Conservation (phyloP, 2,888 invertebrate genomes). For the Eupithecia exiguata region DNA sequence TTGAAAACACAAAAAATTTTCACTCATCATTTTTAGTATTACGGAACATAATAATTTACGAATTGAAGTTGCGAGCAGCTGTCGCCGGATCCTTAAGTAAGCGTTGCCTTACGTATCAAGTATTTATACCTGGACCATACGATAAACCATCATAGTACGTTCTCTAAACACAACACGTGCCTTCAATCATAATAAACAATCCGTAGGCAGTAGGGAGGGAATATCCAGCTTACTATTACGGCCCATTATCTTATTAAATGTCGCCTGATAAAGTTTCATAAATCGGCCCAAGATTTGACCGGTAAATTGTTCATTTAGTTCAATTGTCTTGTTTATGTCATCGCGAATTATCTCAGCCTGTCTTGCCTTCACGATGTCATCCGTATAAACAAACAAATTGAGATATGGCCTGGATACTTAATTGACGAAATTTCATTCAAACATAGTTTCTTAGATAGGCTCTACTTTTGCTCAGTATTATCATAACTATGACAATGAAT, state of each 20-base stretch:
- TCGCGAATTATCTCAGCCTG: slow-evolving; percentile 35
- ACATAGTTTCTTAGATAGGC: background rate
- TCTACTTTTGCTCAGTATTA: background rate
- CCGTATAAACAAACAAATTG: slow-evolving; percentile 34
- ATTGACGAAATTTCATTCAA: slow-evolving; percentile 28
- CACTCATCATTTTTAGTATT: too few relatives aligned
- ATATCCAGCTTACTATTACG: background rate
- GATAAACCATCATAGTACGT: slow-evolving; percentile 1
- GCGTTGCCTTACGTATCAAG: background rate
- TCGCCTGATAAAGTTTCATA: slow-evolving; percentile 41
- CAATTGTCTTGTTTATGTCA: slow-evolving; percentile 46
- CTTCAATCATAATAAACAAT: slow-evolving; percentile 14
- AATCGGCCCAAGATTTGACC: slow-evolving; percentile 40
- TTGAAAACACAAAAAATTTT: too few relatives aligned
- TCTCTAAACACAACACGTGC: slow-evolving; percentile 2
- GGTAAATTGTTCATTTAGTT: slow-evolving; percentile 41
- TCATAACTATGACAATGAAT: background rate
- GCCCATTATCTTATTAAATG: slow-evolving; percentile 15
- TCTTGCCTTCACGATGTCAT: slow-evolving; percentile 28
- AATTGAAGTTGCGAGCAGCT: too few relatives aligned
- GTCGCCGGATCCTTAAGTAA: too few relatives aligned
- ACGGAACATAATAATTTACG: too few relatives aligned
- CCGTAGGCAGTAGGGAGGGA: slow-evolving; percentile 3
- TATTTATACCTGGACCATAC: background rate
- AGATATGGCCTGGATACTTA: slow-evolving; percentile 30